Evolutionary conservation across 2,113 vertebrate genomes (phyloP).

Genomic region (Dinomys branickii): DNA sequence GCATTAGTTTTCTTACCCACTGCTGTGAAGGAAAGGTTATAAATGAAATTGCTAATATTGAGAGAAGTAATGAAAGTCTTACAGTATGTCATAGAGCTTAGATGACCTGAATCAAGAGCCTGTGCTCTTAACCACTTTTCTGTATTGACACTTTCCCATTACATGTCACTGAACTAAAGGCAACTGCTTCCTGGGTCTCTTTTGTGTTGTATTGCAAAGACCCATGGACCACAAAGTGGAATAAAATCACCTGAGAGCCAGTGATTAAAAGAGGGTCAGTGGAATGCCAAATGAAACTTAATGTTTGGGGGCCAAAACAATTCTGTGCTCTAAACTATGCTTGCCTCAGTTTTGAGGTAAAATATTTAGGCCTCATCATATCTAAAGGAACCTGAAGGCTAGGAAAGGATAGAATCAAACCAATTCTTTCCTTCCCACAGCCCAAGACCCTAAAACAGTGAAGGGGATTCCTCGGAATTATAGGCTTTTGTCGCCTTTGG

Average conservation of each 20-base stretch:
- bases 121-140: not conserved
- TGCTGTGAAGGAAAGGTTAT: not conserved
- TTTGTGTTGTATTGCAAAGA: not conserved
- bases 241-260: not conserved
- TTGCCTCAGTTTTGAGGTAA: no score
- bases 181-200: not conserved
- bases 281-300: not conserved
- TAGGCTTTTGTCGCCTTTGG: no score
- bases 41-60: not conserved
- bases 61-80: not conserved
- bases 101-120: not conserved
- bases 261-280: not conserved
- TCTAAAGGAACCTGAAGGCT: no score
- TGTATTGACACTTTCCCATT: not conserved
- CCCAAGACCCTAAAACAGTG: no score
- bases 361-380: no score
- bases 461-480: no score
- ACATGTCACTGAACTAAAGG: not conserved
- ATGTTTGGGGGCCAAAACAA: not conserved
- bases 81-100: not conserved
- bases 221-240: no score
- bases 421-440: no score
- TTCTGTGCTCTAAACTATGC: conserved; percentile 19
- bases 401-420: no score
- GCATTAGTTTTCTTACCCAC: not conserved